Base-by-base conservation (phyloP, 2,888 invertebrate genomes). In the Dasysyrphus albostriatus region DNA sequence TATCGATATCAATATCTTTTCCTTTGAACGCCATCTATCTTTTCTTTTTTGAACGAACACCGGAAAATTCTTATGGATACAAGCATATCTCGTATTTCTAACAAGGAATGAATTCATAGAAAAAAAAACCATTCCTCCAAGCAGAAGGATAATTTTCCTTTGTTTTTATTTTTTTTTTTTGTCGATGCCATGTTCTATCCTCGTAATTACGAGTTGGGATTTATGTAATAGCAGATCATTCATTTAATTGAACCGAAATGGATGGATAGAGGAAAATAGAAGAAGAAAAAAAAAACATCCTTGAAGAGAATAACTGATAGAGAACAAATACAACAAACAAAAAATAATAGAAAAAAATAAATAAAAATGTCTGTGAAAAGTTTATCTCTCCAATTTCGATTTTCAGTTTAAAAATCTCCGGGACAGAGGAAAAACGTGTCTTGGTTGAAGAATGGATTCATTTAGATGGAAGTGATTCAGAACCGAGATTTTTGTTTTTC, bases 171-270 rank as follows among this genome's bases (percentile, higher is more conserved):
- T n/a, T n/a, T 59, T 5, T 10, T 39, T 39, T 32, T 6, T 42
- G 1, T 24, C 3, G 24, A 5, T 29, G 10, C 10, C 29, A 54
- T 69, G 49, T 67, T 44, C 49, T 56, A 63, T 39, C 47, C 14
- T 34, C 61, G 59, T 83, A 78, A 83, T 83, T 83, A 83, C 69
- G 47, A 74, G 19, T n/a, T 29, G 37, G 51, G 78, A 83, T 78
- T 83, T 83, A 78, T 83, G 73, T 83, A 74, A 83, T 70, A 39
- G 59, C 67, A 73, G 47, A 67, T 83, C 67, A 61, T 73, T 83
- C 72, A 42, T 78, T 83, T 69, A 61, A 58, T 83, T 77, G 59
- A 72, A 77, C 65, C 67, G 54, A 69, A 78, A 61, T 77, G 73
- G 39, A 67, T 73, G 51, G 51, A 65, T n/a, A 14, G 67, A 37